Percentiles rank a stretch among this genome's conserved stretches.
Conservation (phyloP, 1,140 invertebrate species). For the Panagrolaimus sp. region DNA sequence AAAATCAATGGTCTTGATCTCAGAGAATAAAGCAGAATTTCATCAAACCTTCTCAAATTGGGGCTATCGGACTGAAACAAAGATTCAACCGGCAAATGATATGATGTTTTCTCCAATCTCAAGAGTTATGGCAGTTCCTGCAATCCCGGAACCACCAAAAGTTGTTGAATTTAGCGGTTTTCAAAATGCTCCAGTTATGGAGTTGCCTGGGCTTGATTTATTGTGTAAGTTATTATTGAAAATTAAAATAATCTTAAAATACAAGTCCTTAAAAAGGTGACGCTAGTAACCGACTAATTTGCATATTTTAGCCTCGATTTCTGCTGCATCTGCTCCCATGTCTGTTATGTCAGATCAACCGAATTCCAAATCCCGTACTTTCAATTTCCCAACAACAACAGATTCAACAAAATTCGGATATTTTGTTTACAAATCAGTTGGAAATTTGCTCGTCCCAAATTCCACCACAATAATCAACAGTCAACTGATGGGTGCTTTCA, state of each 20-base stretch:
- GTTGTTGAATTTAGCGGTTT: neutral
- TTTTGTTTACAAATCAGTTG: slow-evolving; percentile 20
- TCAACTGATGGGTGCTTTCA: slow-evolving; percentile 45
- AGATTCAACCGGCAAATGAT: neutral
- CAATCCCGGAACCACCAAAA: neutral
- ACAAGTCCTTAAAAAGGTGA: too few species aligned
- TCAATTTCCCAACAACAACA: neutral
- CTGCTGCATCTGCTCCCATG: neutral
- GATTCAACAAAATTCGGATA: slow-evolving; percentile 20
- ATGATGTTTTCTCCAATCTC: slow-evolving; percentile 1
- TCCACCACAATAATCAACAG: slow-evolving; percentile 23
- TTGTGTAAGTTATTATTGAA: neutral
- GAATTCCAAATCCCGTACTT: neutral
- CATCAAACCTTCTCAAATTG: slow-evolving; percentile 9
- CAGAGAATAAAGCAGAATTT: neutral
- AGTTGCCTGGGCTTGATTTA: neutral
- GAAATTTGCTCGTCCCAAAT: neutral
- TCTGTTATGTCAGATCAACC: neutral
- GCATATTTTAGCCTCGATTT: neutral
- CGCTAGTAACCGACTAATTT: too few species aligned
- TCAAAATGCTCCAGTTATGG: neutral
- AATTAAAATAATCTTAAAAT: too few species aligned
- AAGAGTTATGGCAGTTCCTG: neutral
- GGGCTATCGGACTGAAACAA: neutral
- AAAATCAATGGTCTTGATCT: slow-evolving; percentile 7